Evolutionary conservation across 1,140 invertebrate species (phyloP), one percentile per base, ranked within the genome.

Genomic region (Nephila pilipes): DNA sequence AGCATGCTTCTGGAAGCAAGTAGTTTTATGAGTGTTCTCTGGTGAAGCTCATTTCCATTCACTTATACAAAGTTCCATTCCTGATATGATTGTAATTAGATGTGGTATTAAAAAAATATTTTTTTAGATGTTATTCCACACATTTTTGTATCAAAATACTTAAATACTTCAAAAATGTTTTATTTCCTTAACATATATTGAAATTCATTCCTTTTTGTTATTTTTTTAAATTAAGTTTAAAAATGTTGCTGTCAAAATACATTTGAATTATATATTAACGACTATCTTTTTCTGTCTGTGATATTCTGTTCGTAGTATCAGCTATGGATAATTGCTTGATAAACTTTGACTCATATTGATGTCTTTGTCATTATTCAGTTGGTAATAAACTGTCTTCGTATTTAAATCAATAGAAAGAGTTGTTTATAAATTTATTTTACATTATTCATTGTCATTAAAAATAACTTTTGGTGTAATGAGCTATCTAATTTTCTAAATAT

Each of bases 191-290:
- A 69, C n/a, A 25, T 69, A 10, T n/a, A 69, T 16, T 69, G 14
- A 32, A 69, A 69, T 10, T 69, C 65, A 69, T 69, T 69, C 65
- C 65, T 69, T 69, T n/a, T 69, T 69, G 25, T 29, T 69, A 29
- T 32, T 14, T 16, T 69, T n/a, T 32, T 16, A 25, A 14, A 29
- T 29, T 69, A 14, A 69, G 29, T 16, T 69, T 69, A 29, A 29
- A 46, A 29, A 14, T 29, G 25, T 29, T 25, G 4, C 25, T 69
- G 10, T 69, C 29, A 32, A 29, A 69, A 69, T 69, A 69, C n/a
- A 3, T 69, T 16, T 69, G 29, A 32, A 29, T 14, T 63, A n/a
- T n/a, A n/a, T 12, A 22, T 63, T 63, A 63, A 63, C n/a, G n/a
- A 63, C n/a, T 8, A 22, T n/a, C 12, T 22, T 69, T n/a, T 69